phyloP scores from a whole-genome alignment of 2,113 vertebrate genomes.

The Ochotona princeps region DNA sequence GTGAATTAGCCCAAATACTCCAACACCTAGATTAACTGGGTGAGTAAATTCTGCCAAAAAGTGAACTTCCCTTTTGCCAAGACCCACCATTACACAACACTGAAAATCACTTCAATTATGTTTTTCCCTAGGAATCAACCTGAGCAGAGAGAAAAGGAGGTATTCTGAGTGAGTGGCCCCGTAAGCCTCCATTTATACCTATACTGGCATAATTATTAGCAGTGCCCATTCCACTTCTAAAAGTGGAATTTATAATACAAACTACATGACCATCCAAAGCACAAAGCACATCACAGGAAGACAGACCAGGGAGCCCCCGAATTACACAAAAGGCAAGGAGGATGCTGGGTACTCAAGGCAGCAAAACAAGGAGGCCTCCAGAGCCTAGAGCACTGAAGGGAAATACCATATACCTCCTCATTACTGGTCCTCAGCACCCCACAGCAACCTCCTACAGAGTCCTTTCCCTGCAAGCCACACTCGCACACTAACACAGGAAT shows the following conservation, averaged over 20 bases:
- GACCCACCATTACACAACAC: neutral
- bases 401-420: neutral
- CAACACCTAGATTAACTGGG: neutral
- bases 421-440: neutral
- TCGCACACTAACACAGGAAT: neutral
- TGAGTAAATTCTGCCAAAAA: neutral
- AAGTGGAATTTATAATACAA: slow-evolving; percentile 12
- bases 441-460: neutral
- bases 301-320: neutral
- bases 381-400: neutral
- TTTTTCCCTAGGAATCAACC: neutral
- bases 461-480: neutral
- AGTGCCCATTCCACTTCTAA: neutral
- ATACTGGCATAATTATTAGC: neutral
- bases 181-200: neutral
- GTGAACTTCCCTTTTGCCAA: neutral
- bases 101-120: neutral
- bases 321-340: neutral
- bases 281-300: neutral
- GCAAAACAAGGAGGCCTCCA: neutral
- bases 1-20: neutral
- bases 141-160: neutral
- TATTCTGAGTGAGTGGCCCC: neutral
- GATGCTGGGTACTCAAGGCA: neutral
- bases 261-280: neutral